These are phyloP conservation scores for Mastomys natalensis DNA, from an alignment of 2,113 vertebrate genomes.

Conservation along the genomic window DNA sequence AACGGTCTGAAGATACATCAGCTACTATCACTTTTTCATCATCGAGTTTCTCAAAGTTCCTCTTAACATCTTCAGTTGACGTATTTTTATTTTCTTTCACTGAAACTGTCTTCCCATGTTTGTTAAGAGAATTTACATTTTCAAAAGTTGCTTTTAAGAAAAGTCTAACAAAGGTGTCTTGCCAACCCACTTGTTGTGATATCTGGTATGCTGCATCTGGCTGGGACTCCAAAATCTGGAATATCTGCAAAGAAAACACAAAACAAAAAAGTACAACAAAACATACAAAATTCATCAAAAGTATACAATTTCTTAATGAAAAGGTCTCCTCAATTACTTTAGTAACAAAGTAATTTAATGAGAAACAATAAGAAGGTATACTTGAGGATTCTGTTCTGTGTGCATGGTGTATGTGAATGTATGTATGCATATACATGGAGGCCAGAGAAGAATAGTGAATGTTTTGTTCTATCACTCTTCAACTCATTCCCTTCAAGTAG, in stretches of 20 bases:
- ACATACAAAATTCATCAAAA: constrained; percentile 58
- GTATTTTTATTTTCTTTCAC: constrained; percentile 85
- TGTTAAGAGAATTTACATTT: constrained; percentile 70
- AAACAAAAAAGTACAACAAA: constrained; percentile 60
- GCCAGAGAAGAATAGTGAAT: background rate
- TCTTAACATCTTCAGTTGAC: constrained; percentile 83
- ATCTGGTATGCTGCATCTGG: constrained; percentile 94
- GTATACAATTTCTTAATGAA: background rate
- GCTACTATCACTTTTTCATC: constrained; percentile 83
- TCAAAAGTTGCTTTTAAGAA: constrained; percentile 90
- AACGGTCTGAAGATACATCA: constrained; percentile 85
- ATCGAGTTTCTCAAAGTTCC: constrained; percentile 84
- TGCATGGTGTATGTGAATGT: background rate
- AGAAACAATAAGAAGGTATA: background rate
- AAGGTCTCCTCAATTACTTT: constrained; percentile 49
- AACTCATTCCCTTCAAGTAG: background rate
- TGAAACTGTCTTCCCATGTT: constrained; percentile 79
- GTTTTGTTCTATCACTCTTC: too few species aligned
- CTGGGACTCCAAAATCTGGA: constrained; percentile 94
- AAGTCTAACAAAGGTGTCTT: constrained; percentile 94
- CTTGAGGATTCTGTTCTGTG: constrained; percentile 21
- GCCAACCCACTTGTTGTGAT: constrained; percentile 95
- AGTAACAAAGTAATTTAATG: constrained; percentile 46
- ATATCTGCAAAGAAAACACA: constrained; percentile 87
- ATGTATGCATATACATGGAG: background rate